Base-by-base conservation (phyloP, 2,888 invertebrate species). In the Ectobius pallidus region DNA sequence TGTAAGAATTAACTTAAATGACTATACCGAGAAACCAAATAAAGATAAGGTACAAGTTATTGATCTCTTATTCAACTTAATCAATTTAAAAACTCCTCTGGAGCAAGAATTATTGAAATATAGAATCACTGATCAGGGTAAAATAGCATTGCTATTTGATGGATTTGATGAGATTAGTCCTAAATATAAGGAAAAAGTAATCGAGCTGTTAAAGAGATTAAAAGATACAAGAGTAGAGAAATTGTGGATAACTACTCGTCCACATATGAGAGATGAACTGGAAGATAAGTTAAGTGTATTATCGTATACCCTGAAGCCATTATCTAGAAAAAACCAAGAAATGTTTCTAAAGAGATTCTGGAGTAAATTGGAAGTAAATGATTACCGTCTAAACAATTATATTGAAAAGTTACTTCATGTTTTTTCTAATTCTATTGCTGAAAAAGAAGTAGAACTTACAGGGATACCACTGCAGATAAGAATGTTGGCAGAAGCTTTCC, bases 151-250 rank as follows among this genome's bases (percentile, higher is more conserved):
- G 4, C 20, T 73, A 27, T 62, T 75, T 69, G 75, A 75, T 67
- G 73, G 73, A 4, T 71, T 74, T 49, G 75, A 75, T 58, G 75
- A 75, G 32, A 63, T 75, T 9, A 52, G 55, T 52, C 71, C 73
- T 3, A 6, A n/a, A 1, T 69, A 55, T n/a, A 69, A 34, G 3
- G 62, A 69, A 20, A 55, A 18, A 1, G 39, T 71, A 16, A 32
- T 52, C 1, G 30, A 16, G 14, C 32, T 74, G 30, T 20, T 72
- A 14, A 72, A 58, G 30, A 11, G 34, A 14, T 27, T 74, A 2
- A 68, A 32, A 3, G 7, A 27, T 4, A 68, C 69, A 3, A 44
- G 39, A 7, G 30, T 71, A 14, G 30, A 6, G 1, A 58, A 46
- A 69, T 27, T 74, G 30, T 74, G 67, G 68, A 42, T 74, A 30